Base-by-base conservation (phyloP, 2,797 vertebrate species). In the Dallia pectoralis region DNA sequence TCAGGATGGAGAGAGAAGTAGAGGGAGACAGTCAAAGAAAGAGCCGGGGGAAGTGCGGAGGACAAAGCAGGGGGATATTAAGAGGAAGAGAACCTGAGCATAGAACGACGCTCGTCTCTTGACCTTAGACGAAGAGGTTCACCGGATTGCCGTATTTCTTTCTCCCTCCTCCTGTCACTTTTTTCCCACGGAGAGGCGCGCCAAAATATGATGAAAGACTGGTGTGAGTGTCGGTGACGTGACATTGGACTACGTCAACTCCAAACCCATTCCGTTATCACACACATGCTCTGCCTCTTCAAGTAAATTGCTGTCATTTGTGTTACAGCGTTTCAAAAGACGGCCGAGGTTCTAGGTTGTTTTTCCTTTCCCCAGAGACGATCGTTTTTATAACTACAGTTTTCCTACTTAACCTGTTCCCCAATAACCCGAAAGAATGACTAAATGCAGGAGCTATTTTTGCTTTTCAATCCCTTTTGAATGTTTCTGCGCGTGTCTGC, bases 261-360 rank as follows among this genome's bases (percentile, higher is more conserved):
- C 76, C 67, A 85, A 86, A 82, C 82, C 86, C 85, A 86, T 87
- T 85, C 79, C 76, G 67, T 78, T 87, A 84, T 87, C 87, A 89
- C 78, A 82, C 80, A 84, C 75, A n/a, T n/a, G 82, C 80, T 80
- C 78, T 81, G 77, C 81, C 82, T 82, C 82, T 81, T 70, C 74
- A 82, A 81, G 83, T 84, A 89, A 87, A 89, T 89, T 87, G 85
- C 82, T 84, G 79, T 87, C 85, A 89, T 89, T 87, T 89, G 82
- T 81, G 81, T 82, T 79, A 76, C 78, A 12, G 76, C 77, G 80
- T 87, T 77, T 84, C 77, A 79, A 86, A 82, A 80, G 77, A 74
- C 70, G 74, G 71, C 75, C 56, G 75, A 75, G 71, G 70, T 18
- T 25, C 70, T 36, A 49, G 78, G 5, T 25, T 62, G 12, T 29